Evolutionary conservation across 2,113 vertebrate species (phyloP).

Genomic region (Pseudopipra pipra): DNA sequence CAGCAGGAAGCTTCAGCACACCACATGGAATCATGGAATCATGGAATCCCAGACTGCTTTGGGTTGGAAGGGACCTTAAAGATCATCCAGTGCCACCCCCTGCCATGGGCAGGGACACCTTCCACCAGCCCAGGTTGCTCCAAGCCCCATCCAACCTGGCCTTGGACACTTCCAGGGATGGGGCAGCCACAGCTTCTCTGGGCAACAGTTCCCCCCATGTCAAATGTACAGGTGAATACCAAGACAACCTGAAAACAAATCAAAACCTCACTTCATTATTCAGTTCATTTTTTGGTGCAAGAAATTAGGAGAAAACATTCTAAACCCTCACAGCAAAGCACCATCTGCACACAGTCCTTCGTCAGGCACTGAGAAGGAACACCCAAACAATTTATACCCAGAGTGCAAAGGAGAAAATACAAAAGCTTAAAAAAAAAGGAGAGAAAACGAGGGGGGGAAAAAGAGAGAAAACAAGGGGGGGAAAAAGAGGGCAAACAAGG

Average conservation of each 20-base stretch:
- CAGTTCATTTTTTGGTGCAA: neutral
- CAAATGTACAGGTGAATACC: neutral
- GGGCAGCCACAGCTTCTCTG: neutral
- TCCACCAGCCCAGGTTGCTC: neutral
- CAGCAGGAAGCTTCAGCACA: fast-evolving
- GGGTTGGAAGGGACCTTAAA: neutral
- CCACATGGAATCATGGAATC: neutral
- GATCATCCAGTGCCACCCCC: fast-evolving
- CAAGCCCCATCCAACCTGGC: neutral
- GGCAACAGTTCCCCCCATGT: no score
- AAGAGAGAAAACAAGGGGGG: no score
- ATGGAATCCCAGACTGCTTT: neutral
- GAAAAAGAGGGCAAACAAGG: no score
- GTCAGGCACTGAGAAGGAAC: neutral
- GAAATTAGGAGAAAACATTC: neutral
- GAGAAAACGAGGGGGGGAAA: no score
- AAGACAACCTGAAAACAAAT: neutral
- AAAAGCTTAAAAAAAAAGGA: neutral
- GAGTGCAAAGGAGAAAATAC: neutral
- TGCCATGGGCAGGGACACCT: neutral
- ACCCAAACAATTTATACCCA: neutral
- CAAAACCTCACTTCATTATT: neutral
- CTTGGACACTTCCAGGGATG: neutral
- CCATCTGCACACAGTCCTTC: neutral
- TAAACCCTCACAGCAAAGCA: neutral